A percentile compares a stretch with the other conserved stretches of the same genome.
phyloP scores from a whole-genome alignment of 2,888 invertebrate genomes.

The Drosophila bunnanda region DNA sequence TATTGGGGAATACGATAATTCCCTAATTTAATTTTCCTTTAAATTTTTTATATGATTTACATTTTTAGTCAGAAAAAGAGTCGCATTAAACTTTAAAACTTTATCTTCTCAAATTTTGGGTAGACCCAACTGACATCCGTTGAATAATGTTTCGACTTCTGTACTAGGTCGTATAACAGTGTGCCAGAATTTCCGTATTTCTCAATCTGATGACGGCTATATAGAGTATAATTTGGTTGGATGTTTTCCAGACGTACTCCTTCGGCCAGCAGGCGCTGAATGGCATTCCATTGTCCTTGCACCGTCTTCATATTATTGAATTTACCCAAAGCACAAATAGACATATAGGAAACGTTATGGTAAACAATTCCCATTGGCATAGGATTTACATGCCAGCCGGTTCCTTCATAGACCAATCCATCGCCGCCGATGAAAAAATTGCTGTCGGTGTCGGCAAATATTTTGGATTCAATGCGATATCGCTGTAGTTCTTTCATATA shows the following conservation, averaged over 20 bases:
- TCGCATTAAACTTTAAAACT: not conserved
- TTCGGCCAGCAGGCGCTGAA: not conserved
- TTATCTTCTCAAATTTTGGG: not conserved
- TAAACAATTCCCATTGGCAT: not conserved
- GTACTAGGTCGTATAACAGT: not conserved
- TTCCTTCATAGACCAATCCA: conserved; percentile 10
- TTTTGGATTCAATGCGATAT: not conserved
- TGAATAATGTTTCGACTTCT: conserved; percentile 1
- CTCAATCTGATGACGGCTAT: not conserved
- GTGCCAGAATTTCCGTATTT: not conserved
- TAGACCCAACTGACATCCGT: not conserved
- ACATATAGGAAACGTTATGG: not conserved
- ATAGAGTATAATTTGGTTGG: not conserved
- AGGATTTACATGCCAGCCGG: conserved; percentile 5
- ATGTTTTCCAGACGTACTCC: not conserved
- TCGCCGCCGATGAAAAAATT: conserved; percentile 14
- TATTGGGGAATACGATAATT: not conserved
- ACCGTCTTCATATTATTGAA: not conserved
- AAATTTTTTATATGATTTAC: not conserved
- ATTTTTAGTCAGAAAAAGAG: not conserved
- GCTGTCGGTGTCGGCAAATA: not conserved
- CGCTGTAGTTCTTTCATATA: not conserved
- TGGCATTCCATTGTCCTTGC: not conserved
- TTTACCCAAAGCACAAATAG: not conserved
- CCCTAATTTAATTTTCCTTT: not conserved